These are phyloP conservation scores for Siniperca chuatsi DNA, from an alignment of 2,113 vertebrate genomes.

Conservation along the genomic window DNA sequence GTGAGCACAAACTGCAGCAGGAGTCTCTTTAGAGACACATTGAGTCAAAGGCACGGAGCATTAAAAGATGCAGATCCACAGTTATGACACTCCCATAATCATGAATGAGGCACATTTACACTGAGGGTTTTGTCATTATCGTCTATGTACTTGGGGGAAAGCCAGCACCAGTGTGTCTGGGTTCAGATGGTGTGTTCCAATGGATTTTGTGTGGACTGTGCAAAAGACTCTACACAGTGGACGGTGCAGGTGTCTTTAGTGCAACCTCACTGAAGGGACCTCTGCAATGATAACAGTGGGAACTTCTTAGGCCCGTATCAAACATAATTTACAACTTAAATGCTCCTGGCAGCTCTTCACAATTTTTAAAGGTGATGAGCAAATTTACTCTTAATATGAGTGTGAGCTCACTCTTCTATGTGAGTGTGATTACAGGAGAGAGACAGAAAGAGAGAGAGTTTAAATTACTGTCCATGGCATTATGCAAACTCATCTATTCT, in stretches of 20 bases:
- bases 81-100: slow-evolving; percentile 62
- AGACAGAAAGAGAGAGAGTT: background rate
- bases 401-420: background rate
- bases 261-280: background rate
- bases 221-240: background rate
- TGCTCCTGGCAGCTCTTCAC: background rate
- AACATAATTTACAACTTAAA: slow-evolving; percentile 10
- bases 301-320: slow-evolving; percentile 21
- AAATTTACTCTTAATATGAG: slow-evolving; percentile 3
- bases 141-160: slow-evolving; percentile 25
- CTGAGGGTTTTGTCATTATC: slow-evolving; percentile 60
- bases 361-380: slow-evolving; percentile 14
- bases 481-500: background rate
- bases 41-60: slow-evolving; percentile 38
- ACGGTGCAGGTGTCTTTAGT: slow-evolving; percentile 7
- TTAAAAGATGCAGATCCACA: slow-evolving; percentile 55
- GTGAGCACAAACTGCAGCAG: slow-evolving; percentile 41
- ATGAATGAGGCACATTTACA: slow-evolving; percentile 60
- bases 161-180: slow-evolving; percentile 22
- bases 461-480: background rate
- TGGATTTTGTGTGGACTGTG: slow-evolving; percentile 17
- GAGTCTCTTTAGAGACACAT: slow-evolving; percentile 50
- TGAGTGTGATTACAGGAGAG: background rate
- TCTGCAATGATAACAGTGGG: slow-evolving; percentile 9
- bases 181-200: slow-evolving; percentile 6